Percentiles rank a stretch among this genome's conserved stretches.
Evolutionary conservation across 1,140 invertebrate species (phyloP).

Genomic region (Mercenaria mercenaria): DNA sequence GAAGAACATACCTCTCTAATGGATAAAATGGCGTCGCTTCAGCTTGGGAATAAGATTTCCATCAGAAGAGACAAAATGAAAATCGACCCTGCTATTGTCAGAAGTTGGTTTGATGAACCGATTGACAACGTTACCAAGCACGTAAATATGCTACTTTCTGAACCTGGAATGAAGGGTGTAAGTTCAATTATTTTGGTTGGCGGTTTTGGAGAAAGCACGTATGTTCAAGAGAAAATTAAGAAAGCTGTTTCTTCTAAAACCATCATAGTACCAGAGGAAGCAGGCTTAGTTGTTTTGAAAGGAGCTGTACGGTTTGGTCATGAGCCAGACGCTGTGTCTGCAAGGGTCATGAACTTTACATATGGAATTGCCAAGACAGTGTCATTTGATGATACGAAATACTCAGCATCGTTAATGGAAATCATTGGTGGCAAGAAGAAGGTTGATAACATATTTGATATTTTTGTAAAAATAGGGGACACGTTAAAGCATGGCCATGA

Average conservation of each 20-base stretch:
- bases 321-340: background rate
- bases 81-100: background rate
- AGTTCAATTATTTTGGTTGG: constrained; percentile 52
- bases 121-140: background rate
- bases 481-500: background rate
- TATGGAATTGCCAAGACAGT: background rate
- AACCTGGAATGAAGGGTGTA: background rate
- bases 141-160: background rate
- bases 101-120: constrained; percentile 3
- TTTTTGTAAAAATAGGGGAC: background rate
- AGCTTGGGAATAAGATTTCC: background rate
- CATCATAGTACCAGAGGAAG: background rate
- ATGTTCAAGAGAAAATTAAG: background rate
- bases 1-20: background rate
- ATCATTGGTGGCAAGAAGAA: background rate
- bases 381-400: background rate
- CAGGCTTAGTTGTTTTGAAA: constrained; percentile 4
- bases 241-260: background rate
- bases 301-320: constrained; percentile 13
- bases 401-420: background rate
- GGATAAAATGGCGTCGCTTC: background rate
- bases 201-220: background rate
- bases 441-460: background rate
- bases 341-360: background rate
- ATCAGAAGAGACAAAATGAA: background rate